A percentile compares a stretch with the other conserved stretches of the same genome.
phyloP scores from a whole-genome alignment of 2,113 vertebrate genomes.

The Pollimyrus isidori region DNA sequence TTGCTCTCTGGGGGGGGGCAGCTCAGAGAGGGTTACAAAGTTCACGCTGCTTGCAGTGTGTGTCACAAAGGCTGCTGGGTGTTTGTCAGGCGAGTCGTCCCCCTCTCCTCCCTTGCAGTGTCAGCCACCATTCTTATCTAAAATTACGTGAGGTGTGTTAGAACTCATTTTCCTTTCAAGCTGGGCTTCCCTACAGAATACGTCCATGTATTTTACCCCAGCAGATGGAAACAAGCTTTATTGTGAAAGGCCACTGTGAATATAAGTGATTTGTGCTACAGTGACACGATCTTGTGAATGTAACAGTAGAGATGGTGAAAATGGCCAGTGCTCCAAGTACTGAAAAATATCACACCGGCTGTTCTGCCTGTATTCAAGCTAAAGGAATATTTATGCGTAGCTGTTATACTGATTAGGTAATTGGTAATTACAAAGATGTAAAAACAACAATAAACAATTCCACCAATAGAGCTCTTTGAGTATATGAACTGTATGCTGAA shows the following conservation, averaged over 20 bases:
- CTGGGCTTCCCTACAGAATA: not conserved
- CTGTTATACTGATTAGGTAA: not conserved
- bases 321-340: not conserved
- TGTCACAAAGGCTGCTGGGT: not conserved
- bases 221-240: not conserved
- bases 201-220: not conserved
- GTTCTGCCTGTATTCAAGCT: not conserved
- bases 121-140: not conserved
- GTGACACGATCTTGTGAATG: not conserved
- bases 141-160: not conserved
- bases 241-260: not conserved
- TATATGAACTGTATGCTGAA: not conserved
- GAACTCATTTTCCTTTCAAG: not conserved
- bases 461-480: not conserved
- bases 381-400: not conserved
- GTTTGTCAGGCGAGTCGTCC: not conserved
- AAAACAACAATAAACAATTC: not conserved
- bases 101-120: not conserved
- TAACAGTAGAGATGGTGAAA: not conserved
- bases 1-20: not conserved
- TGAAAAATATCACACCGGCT: not conserved
- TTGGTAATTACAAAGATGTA: not conserved
- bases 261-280: not conserved
- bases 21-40: not conserved
- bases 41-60: not conserved